Conservation (phyloP, 2,113 vertebrate genomes). For the Parotia lawesii region DNA sequence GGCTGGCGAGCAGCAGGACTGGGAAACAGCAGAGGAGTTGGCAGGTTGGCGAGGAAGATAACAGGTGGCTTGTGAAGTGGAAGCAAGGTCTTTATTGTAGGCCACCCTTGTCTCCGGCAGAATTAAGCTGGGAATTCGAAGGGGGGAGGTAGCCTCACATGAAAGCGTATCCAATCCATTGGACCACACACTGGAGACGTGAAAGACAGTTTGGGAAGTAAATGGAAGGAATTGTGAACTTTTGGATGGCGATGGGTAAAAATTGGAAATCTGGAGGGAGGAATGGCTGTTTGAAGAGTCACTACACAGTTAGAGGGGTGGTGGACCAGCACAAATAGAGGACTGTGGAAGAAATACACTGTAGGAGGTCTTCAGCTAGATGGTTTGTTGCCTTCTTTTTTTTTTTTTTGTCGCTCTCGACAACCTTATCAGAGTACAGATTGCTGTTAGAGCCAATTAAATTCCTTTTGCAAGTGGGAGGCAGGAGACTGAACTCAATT, state of each 20-base stretch:
- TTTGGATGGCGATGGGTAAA: background rate
- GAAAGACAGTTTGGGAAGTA: background rate
- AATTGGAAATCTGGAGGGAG: background rate
- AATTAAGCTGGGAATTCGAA: background rate
- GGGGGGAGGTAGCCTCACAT: background rate
- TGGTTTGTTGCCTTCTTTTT: background rate
- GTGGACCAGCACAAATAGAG: background rate
- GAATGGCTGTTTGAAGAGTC: background rate
- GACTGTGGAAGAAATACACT: background rate
- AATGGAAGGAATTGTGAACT: background rate
- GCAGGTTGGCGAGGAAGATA: conserved; percentile 40
- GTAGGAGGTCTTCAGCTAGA: background rate
- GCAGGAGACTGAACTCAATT: conserved; percentile 1
- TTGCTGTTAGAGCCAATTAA: conserved; percentile 2
- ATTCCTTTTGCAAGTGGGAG: background rate
- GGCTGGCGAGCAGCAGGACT: conserved; percentile 57
- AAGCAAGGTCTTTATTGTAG: conserved; percentile 55
- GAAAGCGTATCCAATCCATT: background rate
- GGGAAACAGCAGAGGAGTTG: conserved; percentile 54
- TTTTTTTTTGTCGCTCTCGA: background rate
- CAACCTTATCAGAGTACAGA: background rate
- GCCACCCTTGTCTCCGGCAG: background rate
- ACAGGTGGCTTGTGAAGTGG: conserved; percentile 62
- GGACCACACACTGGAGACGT: background rate
- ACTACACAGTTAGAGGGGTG: background rate